Evolutionary conservation across 2,113 vertebrate species (phyloP).

Genomic region (Oreochromis spilurus): DNA sequence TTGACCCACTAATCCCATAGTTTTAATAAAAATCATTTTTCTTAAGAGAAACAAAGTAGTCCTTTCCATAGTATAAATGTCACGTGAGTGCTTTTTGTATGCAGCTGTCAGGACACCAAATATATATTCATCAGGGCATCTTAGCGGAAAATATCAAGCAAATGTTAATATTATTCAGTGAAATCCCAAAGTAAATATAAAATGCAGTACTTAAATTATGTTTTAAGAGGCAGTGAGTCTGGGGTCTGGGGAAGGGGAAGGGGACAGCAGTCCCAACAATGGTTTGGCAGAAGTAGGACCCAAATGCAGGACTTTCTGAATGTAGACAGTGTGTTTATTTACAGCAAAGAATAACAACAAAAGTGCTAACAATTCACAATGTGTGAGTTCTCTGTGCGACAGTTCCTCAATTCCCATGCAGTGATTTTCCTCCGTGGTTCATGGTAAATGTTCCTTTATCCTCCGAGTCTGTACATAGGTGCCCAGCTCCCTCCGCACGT

Average conservation of each 20-base stretch:
- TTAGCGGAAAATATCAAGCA: background rate
- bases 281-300: background rate
- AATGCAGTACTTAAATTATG: background rate
- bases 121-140: background rate
- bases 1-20: background rate
- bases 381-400: background rate
- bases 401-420: background rate
- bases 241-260: background rate
- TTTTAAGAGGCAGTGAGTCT: background rate
- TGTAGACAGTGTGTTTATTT: background rate
- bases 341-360: background rate
- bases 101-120: background rate
- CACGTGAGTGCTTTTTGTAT: background rate
- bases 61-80: background rate
- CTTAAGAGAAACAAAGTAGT: background rate
- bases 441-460: background rate
- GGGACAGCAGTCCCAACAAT: background rate
- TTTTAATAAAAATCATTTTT: background rate
- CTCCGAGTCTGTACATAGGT: background rate
- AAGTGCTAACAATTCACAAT: background rate
- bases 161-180: background rate
- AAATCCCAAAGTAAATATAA: background rate
- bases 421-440: background rate
- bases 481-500: background rate
- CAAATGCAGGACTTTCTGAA: background rate